These are phyloP conservation scores for Parthenolecanium corni DNA, from an alignment of 2,888 invertebrate species.

Conservation along the genomic window DNA sequence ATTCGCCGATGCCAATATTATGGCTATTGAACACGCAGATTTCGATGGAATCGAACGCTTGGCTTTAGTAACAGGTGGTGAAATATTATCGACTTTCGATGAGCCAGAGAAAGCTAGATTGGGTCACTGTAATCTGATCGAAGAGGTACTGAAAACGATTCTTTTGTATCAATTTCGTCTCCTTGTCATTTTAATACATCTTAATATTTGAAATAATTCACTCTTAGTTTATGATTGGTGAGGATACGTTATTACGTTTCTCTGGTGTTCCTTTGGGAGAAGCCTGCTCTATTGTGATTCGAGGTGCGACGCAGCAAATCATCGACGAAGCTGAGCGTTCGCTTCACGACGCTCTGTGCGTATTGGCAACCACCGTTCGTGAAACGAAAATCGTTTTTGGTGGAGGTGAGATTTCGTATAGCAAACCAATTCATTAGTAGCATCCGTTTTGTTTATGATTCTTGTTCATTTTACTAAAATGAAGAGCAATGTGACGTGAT, in stretches of 20 bases:
- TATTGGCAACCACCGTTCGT: slow-evolving; percentile 49
- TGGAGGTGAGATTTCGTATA: slow-evolving; percentile 13
- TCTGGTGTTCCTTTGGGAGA: slow-evolving; percentile 89
- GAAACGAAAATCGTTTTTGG: slow-evolving; percentile 28
- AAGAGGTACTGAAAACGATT: too few species aligned
- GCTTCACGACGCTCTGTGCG: slow-evolving; percentile 95
- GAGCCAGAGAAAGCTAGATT: slow-evolving; percentile 81
- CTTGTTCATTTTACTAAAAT: too few species aligned
- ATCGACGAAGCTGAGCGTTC: slow-evolving; percentile 98
- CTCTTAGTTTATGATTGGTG: slow-evolving; percentile 80
- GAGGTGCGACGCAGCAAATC: slow-evolving; percentile 96
- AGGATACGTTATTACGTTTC: slow-evolving; percentile 88
- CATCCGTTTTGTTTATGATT: neutral
- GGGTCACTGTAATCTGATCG: slow-evolving; percentile 88
- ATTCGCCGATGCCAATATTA: slow-evolving; percentile 93
- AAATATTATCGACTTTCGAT: slow-evolving; percentile 97
- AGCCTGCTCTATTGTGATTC: slow-evolving; percentile 91
- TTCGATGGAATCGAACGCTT: slow-evolving; percentile 98
- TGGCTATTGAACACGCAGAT: slow-evolving; percentile 99
- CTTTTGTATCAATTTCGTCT: too few species aligned
- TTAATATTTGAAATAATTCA: slow-evolving; percentile 23
- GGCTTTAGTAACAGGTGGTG: slow-evolving; percentile 93
- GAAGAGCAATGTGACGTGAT: neutral
- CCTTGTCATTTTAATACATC: too few species aligned
- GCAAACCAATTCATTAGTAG: neutral